Evolutionary conservation across 2,888 invertebrate genomes (phyloP).

Genomic region (Cantharis rufa): DNA sequence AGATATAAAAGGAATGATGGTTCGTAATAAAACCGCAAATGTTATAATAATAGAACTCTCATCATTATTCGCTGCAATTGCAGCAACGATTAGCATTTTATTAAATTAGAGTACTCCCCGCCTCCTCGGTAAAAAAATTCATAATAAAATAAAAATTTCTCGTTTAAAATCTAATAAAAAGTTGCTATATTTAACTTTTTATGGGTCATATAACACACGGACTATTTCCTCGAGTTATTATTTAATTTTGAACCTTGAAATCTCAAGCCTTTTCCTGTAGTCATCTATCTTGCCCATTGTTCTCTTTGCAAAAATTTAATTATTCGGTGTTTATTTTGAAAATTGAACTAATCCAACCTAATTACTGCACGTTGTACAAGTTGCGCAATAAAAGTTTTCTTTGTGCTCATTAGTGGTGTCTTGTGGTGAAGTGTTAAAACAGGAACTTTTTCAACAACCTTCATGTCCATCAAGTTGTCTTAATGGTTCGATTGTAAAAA

Average conservation of each 20-base stretch:
- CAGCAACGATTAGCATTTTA: not conserved
- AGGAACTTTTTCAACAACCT: constrained; percentile 18
- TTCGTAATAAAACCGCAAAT: not conserved
- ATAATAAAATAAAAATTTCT: constrained; percentile 4
- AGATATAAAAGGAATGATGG: not conserved
- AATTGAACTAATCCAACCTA: not conserved
- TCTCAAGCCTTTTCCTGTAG: constrained; percentile 42
- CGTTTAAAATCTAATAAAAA: constrained; percentile 28
- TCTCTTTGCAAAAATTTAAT: constrained; percentile 15
- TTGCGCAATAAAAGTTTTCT: not conserved
- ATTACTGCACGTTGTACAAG: not conserved
- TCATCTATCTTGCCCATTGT: constrained; percentile 42
- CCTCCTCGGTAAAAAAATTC: not conserved
- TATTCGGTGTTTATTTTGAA: not conserved
- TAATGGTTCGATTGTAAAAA: not conserved
- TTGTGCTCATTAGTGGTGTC: constrained; percentile 11
- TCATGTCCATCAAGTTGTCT: constrained; percentile 4
- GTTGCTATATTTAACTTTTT: constrained; percentile 35
- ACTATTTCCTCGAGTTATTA: constrained; percentile 42
- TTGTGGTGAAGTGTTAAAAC: constrained; percentile 14
- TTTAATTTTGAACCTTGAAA: constrained; percentile 44
- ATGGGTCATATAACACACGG: constrained; percentile 46
- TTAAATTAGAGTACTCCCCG: not conserved
- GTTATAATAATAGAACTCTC: not conserved
- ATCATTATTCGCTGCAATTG: not conserved